Conservation (phyloP, 2,888 invertebrate genomes). For the Leptinotarsa tumamoca region DNA sequence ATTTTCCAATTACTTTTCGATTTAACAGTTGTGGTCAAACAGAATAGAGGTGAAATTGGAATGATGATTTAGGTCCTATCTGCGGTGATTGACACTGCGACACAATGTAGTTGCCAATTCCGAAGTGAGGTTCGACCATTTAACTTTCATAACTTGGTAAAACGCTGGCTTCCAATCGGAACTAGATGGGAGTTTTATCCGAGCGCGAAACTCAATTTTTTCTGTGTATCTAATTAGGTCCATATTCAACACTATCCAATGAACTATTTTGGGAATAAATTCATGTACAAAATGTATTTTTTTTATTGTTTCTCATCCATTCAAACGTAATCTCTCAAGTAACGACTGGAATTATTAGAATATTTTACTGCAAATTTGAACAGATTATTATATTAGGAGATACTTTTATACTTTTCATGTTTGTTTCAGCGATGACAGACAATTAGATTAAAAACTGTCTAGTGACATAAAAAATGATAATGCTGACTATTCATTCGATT, state of each 20-base stretch:
- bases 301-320: neutral
- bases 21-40: conserved; percentile 18
- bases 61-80: conserved; percentile 15
- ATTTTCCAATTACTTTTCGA: conserved; percentile 14
- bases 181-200: conserved; percentile 6
- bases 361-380: too few species aligned
- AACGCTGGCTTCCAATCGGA: conserved; percentile 21
- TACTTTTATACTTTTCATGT: too few species aligned
- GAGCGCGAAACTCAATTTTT: conserved; percentile 15
- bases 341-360: too few species aligned
- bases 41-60: conserved; percentile 15
- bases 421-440: too few species aligned
- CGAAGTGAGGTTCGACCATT: conserved; percentile 14
- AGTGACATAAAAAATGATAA: too few species aligned
- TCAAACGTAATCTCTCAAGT: neutral
- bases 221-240: neutral
- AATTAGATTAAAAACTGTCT: too few species aligned
- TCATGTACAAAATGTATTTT: neutral
- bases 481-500: too few species aligned
- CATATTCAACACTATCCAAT: neutral
- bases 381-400: too few species aligned
- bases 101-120: conserved; percentile 17
- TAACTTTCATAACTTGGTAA: conserved; percentile 20
- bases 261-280: neutral
- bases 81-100: conserved; percentile 17